Percentiles rank a stretch among this genome's conserved stretches.
Conservation (phyloP, 2,797 vertebrate genomes). For the Sciurus carolinensis region DNA sequence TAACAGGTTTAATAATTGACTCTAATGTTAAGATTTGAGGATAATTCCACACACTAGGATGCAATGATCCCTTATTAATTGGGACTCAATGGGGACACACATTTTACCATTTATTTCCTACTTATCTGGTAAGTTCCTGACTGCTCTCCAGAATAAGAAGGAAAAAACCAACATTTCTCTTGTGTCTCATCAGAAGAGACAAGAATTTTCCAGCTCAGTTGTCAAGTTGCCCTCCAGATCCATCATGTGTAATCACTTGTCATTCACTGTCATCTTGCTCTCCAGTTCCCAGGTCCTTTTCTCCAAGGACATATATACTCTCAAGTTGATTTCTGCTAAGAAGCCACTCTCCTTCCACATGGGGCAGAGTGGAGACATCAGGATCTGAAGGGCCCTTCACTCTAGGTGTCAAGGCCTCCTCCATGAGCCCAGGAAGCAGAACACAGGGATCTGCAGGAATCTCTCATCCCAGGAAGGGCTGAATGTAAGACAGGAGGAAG, state of each 20-base stretch:
- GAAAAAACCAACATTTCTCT: not conserved
- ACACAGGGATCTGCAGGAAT: not conserved
- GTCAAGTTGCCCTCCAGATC: conserved; percentile 49
- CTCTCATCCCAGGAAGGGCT: not conserved
- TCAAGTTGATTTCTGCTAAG: conserved; percentile 8
- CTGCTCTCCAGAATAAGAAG: not conserved
- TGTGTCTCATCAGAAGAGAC: conserved; percentile 57
- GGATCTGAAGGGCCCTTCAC: not conserved
- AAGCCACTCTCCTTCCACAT: not conserved
- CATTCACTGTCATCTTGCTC: not conserved
- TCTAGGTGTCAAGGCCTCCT: not conserved
- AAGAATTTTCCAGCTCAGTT: conserved; percentile 50
- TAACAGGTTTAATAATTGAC: conserved; percentile 59
- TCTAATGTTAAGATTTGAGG: conserved; percentile 10
- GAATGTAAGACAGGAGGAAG: not conserved
- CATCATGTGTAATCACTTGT: not conserved
- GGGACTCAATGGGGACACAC: not conserved
- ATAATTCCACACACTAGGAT: conserved; percentile 20
- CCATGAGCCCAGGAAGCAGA: not conserved
- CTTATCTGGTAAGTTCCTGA: conserved; percentile 41
- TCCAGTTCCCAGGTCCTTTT: not conserved
- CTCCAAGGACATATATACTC: not conserved
- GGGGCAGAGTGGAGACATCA: not conserved
- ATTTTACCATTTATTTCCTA: conserved; percentile 55
- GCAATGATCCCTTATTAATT: not conserved